Percentiles rank a stretch among this genome's conserved stretches.
phyloP scores from a whole-genome alignment of 1,140 invertebrate genomes.

The Neodiprion lecontei region DNA sequence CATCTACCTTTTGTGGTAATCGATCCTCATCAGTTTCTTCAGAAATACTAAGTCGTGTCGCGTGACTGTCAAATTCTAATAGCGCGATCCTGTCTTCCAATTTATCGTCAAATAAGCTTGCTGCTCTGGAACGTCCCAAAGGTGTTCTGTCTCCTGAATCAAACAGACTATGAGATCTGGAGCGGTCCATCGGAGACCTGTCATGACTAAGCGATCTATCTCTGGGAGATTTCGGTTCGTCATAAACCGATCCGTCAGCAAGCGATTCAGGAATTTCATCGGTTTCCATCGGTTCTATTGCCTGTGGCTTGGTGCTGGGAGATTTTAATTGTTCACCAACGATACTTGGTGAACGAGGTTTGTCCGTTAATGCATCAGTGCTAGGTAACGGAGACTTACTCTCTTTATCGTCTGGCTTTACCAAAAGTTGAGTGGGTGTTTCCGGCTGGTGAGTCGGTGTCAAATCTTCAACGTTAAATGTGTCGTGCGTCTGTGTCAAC shows the following conservation, averaged over 20 bases:
- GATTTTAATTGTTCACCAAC: not conserved
- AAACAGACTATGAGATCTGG: conserved; percentile 51
- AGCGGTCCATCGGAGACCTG: conserved; percentile 44
- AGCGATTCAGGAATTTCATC: not conserved
- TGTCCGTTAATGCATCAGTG: not conserved
- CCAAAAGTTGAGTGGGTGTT: not conserved
- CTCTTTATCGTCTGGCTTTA: too few species aligned
- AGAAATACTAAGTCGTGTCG: conserved; percentile 9
- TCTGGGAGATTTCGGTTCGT: not conserved
- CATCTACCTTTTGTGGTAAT: not conserved
- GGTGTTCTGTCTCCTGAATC: conserved; percentile 48
- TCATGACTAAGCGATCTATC: conserved; percentile 16
- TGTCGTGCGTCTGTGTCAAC: not conserved
- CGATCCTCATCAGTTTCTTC: conserved; percentile 30
- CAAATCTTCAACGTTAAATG: not conserved
- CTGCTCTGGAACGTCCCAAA: conserved; percentile 44
- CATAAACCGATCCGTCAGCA: not conserved
- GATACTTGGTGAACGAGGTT: conserved; percentile 10
- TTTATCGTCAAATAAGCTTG: conserved; percentile 52
- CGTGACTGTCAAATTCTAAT: conserved; percentile 17
- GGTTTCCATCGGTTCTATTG: not conserved
- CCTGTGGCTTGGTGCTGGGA: not conserved
- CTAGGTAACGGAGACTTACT: too few species aligned
- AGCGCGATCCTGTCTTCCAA: conserved; percentile 21
- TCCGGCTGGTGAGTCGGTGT: not conserved